A percentile compares a stretch with the other conserved stretches of the same genome.
These are phyloP conservation scores for Colaptes auratus DNA, from an alignment of 2,113 vertebrate genomes.

Conservation along the genomic window DNA sequence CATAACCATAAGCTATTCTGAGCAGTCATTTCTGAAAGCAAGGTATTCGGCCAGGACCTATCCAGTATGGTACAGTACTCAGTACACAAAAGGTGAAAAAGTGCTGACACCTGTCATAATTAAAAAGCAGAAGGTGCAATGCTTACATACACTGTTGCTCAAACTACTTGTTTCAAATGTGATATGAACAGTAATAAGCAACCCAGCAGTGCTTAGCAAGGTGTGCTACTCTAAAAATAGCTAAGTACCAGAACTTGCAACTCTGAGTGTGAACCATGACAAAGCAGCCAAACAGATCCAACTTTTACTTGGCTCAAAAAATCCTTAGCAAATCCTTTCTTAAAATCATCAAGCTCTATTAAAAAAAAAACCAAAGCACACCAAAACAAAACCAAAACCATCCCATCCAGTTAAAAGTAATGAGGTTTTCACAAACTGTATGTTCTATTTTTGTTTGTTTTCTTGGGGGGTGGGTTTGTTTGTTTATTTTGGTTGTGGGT, in stretches of 20 bases:
- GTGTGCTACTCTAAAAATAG: neutral
- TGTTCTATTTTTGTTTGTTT: neutral
- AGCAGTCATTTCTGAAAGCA: neutral
- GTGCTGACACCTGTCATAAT: neutral
- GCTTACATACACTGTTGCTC: neutral
- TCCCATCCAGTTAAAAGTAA: neutral
- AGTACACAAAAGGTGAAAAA: neutral
- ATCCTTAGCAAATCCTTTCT: neutral
- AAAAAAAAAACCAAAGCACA: neutral
- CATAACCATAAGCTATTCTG: neutral
- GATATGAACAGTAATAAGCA: neutral
- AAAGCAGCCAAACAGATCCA: neutral
- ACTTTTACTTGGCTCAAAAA: neutral
- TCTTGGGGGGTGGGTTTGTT: neutral
- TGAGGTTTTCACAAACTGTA: neutral
- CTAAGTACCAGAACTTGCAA: neutral
- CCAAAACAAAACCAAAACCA: too few species aligned
- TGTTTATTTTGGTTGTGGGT: neutral
- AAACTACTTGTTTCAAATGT: neutral
- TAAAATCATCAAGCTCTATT: neutral
- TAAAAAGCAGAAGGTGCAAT: neutral
- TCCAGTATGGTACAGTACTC: neutral
- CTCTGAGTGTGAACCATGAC: neutral
- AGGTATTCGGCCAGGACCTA: neutral
- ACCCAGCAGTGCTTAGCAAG: neutral